phyloP scores from a whole-genome alignment of 1,140 invertebrate species.

The Latrodectus geometricus region DNA sequence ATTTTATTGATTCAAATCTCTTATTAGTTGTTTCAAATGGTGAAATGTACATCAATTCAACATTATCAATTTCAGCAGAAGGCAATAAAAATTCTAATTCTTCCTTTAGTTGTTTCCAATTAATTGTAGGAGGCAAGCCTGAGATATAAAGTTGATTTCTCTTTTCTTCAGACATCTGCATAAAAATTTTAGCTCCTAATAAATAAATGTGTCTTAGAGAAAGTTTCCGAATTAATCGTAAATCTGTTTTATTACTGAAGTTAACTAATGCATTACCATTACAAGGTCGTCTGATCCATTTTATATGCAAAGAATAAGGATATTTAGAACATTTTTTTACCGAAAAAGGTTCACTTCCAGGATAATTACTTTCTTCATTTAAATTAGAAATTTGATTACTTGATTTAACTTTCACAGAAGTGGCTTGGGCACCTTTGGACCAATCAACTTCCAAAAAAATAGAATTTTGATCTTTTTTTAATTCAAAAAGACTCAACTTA shows the following conservation, averaged over 20 bases:
- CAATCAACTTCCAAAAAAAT: slow-evolving; percentile 19
- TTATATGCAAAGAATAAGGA: slow-evolving; percentile 8
- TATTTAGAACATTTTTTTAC: not conserved
- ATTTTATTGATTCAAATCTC: not conserved
- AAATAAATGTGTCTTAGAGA: slow-evolving; percentile 3
- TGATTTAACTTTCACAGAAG: not conserved
- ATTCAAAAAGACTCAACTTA: not conserved
- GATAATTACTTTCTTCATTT: not conserved
- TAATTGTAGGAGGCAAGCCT: slow-evolving; percentile 20
- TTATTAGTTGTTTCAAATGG: slow-evolving; percentile 37
- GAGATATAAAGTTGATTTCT: slow-evolving; percentile 20
- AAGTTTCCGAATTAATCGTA: slow-evolving; percentile 13
- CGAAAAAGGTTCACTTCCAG: not conserved
- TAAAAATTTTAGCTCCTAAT: slow-evolving; percentile 7
- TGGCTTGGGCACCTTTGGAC: slow-evolving; percentile 25
- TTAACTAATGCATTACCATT: slow-evolving; percentile 10
- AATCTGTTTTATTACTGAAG: not conserved
- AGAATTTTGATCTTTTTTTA: slow-evolving; percentile 13
- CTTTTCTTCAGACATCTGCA: slow-evolving; percentile 10
- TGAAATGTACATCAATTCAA: slow-evolving; percentile 2
- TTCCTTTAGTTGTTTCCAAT: not conserved
- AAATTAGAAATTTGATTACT: not conserved
- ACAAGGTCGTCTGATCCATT: slow-evolving; percentile 32
- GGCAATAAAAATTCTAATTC: slow-evolving; percentile 10
- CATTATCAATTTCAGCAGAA: not conserved